Conservation (phyloP, 2,888 invertebrate species). For the Parnassius apollo region DNA sequence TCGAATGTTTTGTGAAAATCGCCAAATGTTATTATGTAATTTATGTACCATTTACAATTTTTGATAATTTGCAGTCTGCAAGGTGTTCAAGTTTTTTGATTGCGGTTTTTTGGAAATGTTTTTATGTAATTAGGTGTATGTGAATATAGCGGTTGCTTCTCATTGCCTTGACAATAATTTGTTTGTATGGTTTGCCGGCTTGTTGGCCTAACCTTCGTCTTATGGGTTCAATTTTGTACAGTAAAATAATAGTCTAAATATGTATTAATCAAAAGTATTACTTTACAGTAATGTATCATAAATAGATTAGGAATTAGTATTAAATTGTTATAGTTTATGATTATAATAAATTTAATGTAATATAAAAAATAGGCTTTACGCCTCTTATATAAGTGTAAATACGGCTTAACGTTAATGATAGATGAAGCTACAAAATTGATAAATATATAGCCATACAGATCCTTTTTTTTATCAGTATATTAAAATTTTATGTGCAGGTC, state of each 20-base stretch:
- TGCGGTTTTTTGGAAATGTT: conserved; percentile 17
- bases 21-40: conserved; percentile 5
- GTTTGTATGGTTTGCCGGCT: conserved; percentile 37
- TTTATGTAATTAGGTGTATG: conserved; percentile 13
- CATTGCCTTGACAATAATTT: conserved; percentile 52
- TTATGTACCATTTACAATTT: conserved; percentile 14
- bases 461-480: background rate
- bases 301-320: conserved; percentile 21
- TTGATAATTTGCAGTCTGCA: conserved; percentile 13
- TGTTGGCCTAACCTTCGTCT: conserved; percentile 29
- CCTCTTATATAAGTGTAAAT: conserved; percentile 21
- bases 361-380: conserved; percentile 15
- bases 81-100: conserved; percentile 19
- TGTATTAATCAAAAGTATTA: conserved; percentile 75
- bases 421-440: conserved; percentile 10
- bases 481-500: background rate
- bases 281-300: conserved; percentile 45
- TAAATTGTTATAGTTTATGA: conserved; percentile 19
- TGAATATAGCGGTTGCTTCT: conserved; percentile 33
- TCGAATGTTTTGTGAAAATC: background rate
- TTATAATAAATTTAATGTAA: conserved; percentile 6
- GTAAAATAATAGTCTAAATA: conserved; percentile 37
- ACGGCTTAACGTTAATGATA: conserved; percentile 6
- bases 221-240: conserved; percentile 19
- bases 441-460: conserved; percentile 1